A percentile compares a stretch with the other conserved stretches of the same genome.
Conservation (phyloP, 2,113 vertebrate genomes). For the Micromys minutus region DNA sequence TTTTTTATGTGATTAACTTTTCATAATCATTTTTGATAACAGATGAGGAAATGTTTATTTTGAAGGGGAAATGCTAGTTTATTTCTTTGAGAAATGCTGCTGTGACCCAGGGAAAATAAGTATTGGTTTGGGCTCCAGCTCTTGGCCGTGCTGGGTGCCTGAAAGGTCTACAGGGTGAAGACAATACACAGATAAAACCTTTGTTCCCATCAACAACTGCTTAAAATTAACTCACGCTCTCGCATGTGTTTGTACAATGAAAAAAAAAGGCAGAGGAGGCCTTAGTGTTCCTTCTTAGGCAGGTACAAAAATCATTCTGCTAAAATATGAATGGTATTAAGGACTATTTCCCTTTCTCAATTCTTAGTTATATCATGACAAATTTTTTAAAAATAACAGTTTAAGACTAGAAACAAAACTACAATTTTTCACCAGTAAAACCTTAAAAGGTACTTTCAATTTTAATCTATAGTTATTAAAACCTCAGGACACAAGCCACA, state of each 20-base stretch:
- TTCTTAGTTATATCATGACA: constrained; percentile 9
- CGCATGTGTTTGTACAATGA: not conserved
- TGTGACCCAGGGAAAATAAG: not conserved
- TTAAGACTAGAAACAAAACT: constrained; percentile 23
- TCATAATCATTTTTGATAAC: not conserved
- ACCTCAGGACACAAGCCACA: not conserved
- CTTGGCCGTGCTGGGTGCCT: not conserved
- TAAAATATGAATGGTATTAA: constrained; percentile 65
- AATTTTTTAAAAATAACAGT: not conserved
- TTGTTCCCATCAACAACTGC: constrained; percentile 80
- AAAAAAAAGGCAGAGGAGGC: not conserved
- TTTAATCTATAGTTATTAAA: constrained; percentile 32
- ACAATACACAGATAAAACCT: constrained; percentile 56
- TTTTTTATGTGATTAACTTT: constrained; percentile 29
- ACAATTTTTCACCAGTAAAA: constrained; percentile 1
- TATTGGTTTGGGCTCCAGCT: constrained; percentile 38
- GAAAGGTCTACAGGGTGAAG: constrained; percentile 39
- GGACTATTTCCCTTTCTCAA: constrained; percentile 35
- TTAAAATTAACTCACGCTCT: constrained; percentile 73
- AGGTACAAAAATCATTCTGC: constrained; percentile 60
- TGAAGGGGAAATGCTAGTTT: not conserved
- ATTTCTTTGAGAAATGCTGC: constrained; percentile 39
- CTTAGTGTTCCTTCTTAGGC: constrained; percentile 56
- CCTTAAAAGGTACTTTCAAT: not conserved
- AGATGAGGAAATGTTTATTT: not conserved